Evolutionary conservation across 2,797 vertebrate species (phyloP).

Genomic region (Artibeus jamaicensis): DNA sequence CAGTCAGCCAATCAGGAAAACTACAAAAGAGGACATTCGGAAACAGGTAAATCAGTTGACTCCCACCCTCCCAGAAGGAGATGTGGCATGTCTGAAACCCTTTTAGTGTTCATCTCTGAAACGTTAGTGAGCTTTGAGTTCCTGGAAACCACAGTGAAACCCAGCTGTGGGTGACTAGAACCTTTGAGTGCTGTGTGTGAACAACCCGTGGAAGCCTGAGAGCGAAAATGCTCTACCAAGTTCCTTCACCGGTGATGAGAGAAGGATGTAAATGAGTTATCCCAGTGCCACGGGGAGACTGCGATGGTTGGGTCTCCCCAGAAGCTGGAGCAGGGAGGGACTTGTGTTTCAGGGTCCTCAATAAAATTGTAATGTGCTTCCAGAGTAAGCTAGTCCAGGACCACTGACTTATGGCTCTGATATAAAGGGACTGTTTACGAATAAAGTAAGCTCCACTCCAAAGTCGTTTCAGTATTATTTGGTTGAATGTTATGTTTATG

Average conservation of each 20-base stretch:
- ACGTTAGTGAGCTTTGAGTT: background rate
- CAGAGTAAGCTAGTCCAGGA: background rate
- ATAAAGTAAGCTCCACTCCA: background rate
- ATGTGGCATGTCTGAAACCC: background rate
- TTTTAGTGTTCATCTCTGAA: background rate
- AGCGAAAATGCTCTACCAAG: background rate
- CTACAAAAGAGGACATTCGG: constrained; percentile 93
- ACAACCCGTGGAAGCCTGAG: background rate
- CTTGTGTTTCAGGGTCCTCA: background rate
- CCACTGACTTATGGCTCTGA: background rate
- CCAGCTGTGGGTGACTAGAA: background rate
- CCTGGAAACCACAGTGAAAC: background rate
- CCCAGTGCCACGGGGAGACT: fast-evolving
- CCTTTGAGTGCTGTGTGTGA: background rate
- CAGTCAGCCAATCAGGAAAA: constrained; percentile 89
- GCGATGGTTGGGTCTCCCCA: background rate
- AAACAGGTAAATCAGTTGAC: constrained; percentile 87
- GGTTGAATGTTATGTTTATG: background rate
- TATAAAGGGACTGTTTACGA: background rate
- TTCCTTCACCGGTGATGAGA: background rate
- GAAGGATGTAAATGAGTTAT: background rate
- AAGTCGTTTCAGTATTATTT: background rate
- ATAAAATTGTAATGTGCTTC: background rate
- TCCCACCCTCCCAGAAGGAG: background rate
- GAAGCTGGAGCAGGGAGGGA: background rate